Evolutionary conservation across 2,113 vertebrate genomes (phyloP).

Genomic region (Pycnonotus jocosus): DNA sequence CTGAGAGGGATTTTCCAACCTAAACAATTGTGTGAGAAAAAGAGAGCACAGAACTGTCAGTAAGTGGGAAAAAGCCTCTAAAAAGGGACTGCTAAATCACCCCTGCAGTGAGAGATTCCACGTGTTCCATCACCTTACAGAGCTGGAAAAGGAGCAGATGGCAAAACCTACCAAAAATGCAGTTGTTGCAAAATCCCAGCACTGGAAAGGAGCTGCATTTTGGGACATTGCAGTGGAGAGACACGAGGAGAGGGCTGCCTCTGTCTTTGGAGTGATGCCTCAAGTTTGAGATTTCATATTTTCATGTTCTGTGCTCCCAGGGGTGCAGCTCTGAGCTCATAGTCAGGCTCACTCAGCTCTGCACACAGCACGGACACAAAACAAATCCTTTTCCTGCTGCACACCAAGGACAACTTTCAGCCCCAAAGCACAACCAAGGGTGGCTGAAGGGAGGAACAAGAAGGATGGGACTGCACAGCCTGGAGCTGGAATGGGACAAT

Average conservation of each 20-base stretch:
- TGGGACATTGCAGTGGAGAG: fast-evolving
- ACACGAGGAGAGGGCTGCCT: background rate
- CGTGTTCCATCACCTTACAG: background rate
- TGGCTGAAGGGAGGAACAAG: background rate
- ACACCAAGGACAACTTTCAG: background rate
- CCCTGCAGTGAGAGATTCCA: background rate
- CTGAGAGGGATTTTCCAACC: background rate
- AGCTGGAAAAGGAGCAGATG: background rate
- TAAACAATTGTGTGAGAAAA: background rate
- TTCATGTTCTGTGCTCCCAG: background rate
- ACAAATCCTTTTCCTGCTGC: background rate
- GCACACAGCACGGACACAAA: background rate
- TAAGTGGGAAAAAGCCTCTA: background rate
- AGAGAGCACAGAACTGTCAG: fast-evolving
- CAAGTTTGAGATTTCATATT: background rate
- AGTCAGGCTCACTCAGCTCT: background rate
- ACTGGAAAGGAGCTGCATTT: background rate
- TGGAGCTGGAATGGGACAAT: background rate
- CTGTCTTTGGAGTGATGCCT: background rate
- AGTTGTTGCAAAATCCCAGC: background rate
- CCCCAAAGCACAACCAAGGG: background rate
- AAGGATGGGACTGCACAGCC: background rate
- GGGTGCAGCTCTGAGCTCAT: background rate
- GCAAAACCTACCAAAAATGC: background rate
- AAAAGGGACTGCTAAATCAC: background rate